Evolutionary conservation across 2,888 invertebrate genomes (phyloP), one percentile per base, ranked within the genome.

Genomic region (Diarsia mendica): DNA sequence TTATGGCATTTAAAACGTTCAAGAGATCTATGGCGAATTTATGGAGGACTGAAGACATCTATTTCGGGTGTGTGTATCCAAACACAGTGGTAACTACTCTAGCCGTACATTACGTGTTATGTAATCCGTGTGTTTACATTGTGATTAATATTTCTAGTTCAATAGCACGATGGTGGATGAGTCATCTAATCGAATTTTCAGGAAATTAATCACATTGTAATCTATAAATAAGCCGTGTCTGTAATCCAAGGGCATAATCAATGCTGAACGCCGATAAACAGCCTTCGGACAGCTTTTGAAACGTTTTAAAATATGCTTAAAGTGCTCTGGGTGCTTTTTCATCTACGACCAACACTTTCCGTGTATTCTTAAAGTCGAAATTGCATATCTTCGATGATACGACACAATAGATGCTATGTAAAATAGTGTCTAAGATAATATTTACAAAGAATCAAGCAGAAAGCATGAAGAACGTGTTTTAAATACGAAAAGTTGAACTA

Each of bases 1-100:
- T 90, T 89, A 92, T 89, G 77, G 88, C 85, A 58, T 82, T 86
- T 91, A 90, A 91, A 91, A 89, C 85, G 86, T 85, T 88, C 87
- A 84, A 82, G 88, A 79, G 81, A 85, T 82, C 82, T 80, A 84
- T 88, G 83, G 84, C 79, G 75, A 88, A 89, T 89, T 87, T 88
- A 88, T 87, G 86, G 85, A 87, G 84, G 87, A 84, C 85, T 77
- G 74, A 68, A 78, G 82, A 84, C 83, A 77, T 80, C 79, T 86
- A 87, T 89, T 89, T 86, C 63, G 77, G 87, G 72, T 77, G 72
- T 72, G 71, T 83, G 72, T 77, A 77, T 73, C 65, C 69, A 73
- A 82, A 83, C 84, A 80, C 68, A 77, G 68, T 79, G 72, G 73
- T 64, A 60, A 74, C 77, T 80, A 72, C 77, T 68, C 67, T 51